Conservation (phyloP, 2,113 vertebrate genomes). For the Origma solitaria region DNA sequence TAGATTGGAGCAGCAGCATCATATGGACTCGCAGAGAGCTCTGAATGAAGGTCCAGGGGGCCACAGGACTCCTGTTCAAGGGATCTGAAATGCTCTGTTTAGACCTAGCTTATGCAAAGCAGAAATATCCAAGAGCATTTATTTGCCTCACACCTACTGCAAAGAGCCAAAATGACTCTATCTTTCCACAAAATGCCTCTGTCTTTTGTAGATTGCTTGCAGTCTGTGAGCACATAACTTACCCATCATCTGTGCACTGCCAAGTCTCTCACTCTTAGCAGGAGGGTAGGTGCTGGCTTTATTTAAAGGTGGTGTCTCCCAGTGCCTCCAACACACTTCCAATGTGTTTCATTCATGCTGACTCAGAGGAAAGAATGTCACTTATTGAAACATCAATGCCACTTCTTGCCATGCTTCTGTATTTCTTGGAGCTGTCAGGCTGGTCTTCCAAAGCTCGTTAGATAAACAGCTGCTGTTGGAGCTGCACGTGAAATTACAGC, state of each 20-base stretch:
- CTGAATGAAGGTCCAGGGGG: not conserved
- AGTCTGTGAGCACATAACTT: not conserved
- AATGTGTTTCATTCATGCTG: not conserved
- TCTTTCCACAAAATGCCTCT: not conserved
- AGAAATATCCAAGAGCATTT: not conserved
- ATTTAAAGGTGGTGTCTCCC: not conserved
- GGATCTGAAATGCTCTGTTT: not conserved
- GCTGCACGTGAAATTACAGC: not conserved
- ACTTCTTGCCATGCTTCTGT: not conserved
- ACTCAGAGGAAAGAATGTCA: not conserved
- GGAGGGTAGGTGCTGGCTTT: not conserved
- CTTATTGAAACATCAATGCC: not conserved
- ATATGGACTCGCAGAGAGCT: not conserved
- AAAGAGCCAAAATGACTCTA: not conserved
- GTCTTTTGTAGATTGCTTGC: not conserved
- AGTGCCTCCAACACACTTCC: not conserved
- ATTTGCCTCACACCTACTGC: not conserved
- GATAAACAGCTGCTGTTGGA: not conserved
- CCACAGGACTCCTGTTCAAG: not conserved
- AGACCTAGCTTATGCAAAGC: not conserved
- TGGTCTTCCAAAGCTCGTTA: conserved; percentile 11
- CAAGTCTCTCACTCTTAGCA: not conserved
- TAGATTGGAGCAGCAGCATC: not conserved
- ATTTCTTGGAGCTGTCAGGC: not conserved
- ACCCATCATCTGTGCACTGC: not conserved